phyloP scores from a whole-genome alignment of 2,888 invertebrate genomes.

The Pseudeuparius sepicola region DNA sequence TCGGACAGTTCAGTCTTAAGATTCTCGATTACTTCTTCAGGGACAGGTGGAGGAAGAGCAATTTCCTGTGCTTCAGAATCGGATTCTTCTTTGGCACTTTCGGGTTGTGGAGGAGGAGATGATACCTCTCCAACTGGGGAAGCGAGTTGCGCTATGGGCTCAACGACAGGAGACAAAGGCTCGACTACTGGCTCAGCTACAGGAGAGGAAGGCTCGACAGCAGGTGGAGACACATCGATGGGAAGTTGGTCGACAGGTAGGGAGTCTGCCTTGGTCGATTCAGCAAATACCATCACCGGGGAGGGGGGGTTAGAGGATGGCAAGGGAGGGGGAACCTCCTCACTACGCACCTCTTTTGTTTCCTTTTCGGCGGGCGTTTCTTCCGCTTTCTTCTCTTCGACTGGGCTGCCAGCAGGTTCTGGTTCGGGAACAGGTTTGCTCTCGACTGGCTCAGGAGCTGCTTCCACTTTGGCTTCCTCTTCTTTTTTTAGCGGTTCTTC shows the following conservation, averaged over 20 bases:
- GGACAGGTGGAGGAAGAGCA: not conserved
- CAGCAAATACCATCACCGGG: slow-evolving; percentile 65
- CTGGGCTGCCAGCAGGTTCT: slow-evolving; percentile 26
- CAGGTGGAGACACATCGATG: not conserved
- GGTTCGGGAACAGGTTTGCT: slow-evolving; percentile 21
- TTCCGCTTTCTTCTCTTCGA: slow-evolving; percentile 26
- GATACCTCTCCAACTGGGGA: too few species aligned
- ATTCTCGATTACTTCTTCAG: slow-evolving; percentile 5
- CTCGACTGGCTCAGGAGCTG: slow-evolving; percentile 21
- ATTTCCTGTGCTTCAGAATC: slow-evolving; percentile 3
- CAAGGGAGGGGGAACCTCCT: slow-evolving; percentile 60
- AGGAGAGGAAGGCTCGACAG: slow-evolving; percentile 11
- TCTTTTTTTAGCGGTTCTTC: slow-evolving; percentile 21
- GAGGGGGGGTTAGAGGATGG: slow-evolving; percentile 66
- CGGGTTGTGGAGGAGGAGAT: slow-evolving; percentile 10
- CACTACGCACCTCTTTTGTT: slow-evolving; percentile 48
- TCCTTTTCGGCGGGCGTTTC: slow-evolving; percentile 17
- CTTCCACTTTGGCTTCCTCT: slow-evolving; percentile 17
- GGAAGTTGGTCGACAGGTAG: too few species aligned
- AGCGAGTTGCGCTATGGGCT: too few species aligned
- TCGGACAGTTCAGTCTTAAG: slow-evolving; percentile 16
- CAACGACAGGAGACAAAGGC: slow-evolving; percentile 7
- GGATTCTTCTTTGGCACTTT: slow-evolving; percentile 4
- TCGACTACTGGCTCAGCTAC: slow-evolving; percentile 4
- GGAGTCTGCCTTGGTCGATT: slow-evolving; percentile 51